These are phyloP conservation scores for Caenorhabditis latens DNA, from an alignment of 1,140 invertebrate species.

Conservation along the genomic window DNA sequence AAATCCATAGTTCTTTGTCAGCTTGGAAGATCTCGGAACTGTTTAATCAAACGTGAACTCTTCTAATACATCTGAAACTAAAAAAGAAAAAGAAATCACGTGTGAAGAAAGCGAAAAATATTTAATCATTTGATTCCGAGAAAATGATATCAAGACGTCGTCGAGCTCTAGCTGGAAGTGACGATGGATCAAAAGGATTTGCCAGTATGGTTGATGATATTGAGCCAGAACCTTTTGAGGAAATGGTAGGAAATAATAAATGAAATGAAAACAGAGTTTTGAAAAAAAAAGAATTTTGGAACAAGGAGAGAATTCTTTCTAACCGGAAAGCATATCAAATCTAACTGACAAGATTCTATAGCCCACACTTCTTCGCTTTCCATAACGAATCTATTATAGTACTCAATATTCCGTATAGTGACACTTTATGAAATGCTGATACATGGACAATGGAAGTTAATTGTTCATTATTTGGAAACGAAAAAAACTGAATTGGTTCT, in stretches of 20 bases:
- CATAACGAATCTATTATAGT: neutral
- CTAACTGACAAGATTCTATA: too few relatives aligned
- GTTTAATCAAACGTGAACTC: too few relatives aligned
- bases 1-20: too few relatives aligned
- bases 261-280: too few relatives aligned
- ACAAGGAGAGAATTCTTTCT: too few relatives aligned
- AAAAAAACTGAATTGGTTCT: conserved; percentile 12
- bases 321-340: too few relatives aligned
- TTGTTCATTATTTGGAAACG: conserved; percentile 4
- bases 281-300: too few relatives aligned
- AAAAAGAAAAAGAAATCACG: too few relatives aligned
- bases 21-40: too few relatives aligned
- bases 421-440: conserved; percentile 39
- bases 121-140: neutral
- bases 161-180: conserved; percentile 7
- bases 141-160: conserved; percentile 17
- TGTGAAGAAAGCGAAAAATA: too few relatives aligned
- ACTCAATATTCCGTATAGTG: conserved; percentile 17
- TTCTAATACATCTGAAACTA: too few relatives aligned
- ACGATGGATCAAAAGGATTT: neutral
- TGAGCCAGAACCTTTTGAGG: conserved; percentile 41
- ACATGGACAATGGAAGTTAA: conserved; percentile 33
- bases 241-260: neutral
- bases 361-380: too few relatives aligned
- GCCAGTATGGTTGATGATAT: neutral